Evolutionary conservation across 1,140 invertebrate species (phyloP).

Genomic region (Caenorhabditis tropicalis): DNA sequence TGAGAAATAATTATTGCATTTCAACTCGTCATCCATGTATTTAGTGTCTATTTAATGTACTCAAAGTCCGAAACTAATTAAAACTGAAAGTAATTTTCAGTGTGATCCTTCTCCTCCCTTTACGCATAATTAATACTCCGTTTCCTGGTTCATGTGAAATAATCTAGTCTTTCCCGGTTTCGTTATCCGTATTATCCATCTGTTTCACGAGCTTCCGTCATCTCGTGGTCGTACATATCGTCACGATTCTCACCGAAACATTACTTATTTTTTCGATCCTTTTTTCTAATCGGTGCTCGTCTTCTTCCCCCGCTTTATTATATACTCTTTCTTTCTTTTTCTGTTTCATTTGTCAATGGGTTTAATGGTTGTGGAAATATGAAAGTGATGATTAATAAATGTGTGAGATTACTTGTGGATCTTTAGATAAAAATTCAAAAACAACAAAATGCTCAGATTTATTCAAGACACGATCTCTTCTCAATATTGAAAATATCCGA

Average conservation of each 20-base stretch:
- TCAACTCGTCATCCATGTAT: no score
- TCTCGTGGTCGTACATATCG: not conserved
- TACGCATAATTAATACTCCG: slow-evolving; percentile 28
- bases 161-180: slow-evolving; percentile 3
- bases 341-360: not conserved
- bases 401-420: not conserved
- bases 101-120: no score
- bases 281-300: not conserved
- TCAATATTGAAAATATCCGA: slow-evolving; percentile 42
- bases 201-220: not conserved
- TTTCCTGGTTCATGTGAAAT: not conserved
- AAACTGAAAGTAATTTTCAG: no score
- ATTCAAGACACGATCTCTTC: not conserved
- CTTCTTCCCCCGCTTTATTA: no score
- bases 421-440: not conserved
- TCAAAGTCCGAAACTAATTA: no score
- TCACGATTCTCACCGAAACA: not conserved
- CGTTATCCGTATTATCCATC: not conserved
- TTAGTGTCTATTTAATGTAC: no score
- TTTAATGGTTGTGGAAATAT: slow-evolving; percentile 33
- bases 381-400: not conserved
- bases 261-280: not conserved
- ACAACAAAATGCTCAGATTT: slow-evolving; percentile 28
- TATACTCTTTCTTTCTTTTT: not conserved
- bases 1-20: no score